Conservation (phyloP, 2,113 vertebrate species). For the Hyaena hyaena region DNA sequence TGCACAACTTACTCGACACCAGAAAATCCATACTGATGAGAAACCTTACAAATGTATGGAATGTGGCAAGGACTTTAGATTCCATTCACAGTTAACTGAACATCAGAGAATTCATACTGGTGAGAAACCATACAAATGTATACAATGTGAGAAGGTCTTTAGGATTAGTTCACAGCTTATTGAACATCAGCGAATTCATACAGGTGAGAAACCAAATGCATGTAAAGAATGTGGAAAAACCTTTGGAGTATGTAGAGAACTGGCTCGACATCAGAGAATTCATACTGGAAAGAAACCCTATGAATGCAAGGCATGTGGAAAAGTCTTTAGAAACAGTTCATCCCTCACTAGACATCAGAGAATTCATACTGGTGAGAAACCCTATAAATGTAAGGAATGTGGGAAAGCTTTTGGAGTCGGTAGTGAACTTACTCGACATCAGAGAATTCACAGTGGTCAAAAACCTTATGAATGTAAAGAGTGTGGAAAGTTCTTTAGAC, state of each 20-base stretch:
- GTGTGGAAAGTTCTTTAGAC: conserved; percentile 65
- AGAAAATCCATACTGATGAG: conserved; percentile 58
- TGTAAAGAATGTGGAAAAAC: conserved; percentile 64
- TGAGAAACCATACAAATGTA: conserved; percentile 66
- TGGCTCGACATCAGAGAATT: conserved; percentile 65
- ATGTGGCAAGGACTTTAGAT: conserved; percentile 56
- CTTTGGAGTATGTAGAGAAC: conserved; percentile 63
- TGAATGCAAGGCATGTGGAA: conserved; percentile 69
- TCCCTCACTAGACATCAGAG: conserved; percentile 65
- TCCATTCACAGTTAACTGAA: conserved; percentile 59
- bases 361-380: conserved; percentile 68
- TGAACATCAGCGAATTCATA: conserved; percentile 64
- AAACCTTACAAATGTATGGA: conserved; percentile 57
- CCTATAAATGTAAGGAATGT: conserved; percentile 69
- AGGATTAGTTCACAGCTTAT: conserved; percentile 61
- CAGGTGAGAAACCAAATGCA: conserved; percentile 58
- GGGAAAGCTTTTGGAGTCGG: conserved; percentile 62
- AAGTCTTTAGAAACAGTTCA: conserved; percentile 68
- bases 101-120: conserved; percentile 67
- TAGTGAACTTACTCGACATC: conserved; percentile 52
- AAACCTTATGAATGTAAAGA: conserved; percentile 63
- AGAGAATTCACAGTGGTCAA: conserved; percentile 56
- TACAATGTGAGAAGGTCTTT: conserved; percentile 64
- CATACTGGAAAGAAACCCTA: conserved; percentile 67
- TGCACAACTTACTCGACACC: conserved; percentile 52